Conservation (phyloP, 2,797 vertebrate genomes). For the Clarias pachynema region DNA sequence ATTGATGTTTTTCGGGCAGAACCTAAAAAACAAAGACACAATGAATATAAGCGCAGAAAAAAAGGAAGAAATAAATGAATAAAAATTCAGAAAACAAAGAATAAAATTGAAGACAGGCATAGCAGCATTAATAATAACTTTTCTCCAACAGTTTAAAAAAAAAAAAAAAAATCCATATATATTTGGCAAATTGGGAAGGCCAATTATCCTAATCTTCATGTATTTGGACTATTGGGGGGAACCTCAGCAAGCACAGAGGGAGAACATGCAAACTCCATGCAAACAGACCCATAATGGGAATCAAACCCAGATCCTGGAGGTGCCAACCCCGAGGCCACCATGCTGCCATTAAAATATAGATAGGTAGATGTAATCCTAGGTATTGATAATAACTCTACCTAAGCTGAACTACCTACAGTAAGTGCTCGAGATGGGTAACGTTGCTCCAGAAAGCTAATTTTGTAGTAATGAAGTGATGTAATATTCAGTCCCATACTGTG, state of each 20-base stretch:
- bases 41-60: no score
- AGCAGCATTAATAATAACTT: not conserved
- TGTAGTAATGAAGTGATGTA: not conserved
- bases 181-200: no score
- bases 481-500: slow-evolving; percentile 3
- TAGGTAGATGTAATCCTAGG: not conserved
- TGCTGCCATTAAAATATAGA: no score
- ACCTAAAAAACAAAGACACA: not conserved
- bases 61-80: not conserved
- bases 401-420: not conserved
- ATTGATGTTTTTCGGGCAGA: not conserved
- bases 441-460: not conserved
- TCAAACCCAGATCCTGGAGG: no score
- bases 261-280: no score
- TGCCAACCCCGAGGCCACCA: no score
- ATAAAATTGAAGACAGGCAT: not conserved
- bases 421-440: not conserved
- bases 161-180: no score
- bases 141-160: no score
- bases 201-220: no score
- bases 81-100: not conserved
- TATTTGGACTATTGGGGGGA: no score
- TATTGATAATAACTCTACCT: not conserved
- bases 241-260: no score
- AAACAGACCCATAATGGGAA: no score